A percentile compares a stretch with the other conserved stretches of the same genome.
These are phyloP conservation scores for Volucella zonaria DNA, from an alignment of 2,888 invertebrate genomes.

Conservation along the genomic window DNA sequence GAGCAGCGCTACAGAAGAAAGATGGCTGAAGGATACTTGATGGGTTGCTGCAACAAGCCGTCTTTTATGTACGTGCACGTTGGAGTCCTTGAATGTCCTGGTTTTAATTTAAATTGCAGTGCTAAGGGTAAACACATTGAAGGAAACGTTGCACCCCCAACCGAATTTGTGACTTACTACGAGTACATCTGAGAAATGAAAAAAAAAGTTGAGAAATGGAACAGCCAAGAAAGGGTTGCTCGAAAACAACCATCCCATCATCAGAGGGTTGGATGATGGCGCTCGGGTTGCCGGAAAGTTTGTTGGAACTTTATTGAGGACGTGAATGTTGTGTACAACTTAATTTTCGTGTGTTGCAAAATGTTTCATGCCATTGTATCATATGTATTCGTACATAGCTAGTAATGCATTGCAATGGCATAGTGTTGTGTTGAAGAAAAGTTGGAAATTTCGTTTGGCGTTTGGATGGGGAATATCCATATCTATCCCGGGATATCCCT, in stretches of 20 bases:
- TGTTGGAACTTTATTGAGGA: slow-evolving; percentile 62
- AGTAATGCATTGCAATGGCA: slow-evolving; percentile 29
- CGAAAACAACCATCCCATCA: neutral
- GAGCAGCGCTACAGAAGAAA: slow-evolving; percentile 34
- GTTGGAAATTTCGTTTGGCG: slow-evolving; percentile 36
- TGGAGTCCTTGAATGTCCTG: slow-evolving; percentile 70
- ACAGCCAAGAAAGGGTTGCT: slow-evolving; percentile 30
- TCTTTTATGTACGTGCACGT: slow-evolving; percentile 67
- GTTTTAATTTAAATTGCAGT: slow-evolving; percentile 70
- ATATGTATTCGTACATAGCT: neutral
- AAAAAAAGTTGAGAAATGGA: slow-evolving; percentile 1
- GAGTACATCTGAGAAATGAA: slow-evolving; percentile 29
- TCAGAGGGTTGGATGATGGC: neutral
- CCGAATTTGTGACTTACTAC: slow-evolving; percentile 59
- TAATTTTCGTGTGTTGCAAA: slow-evolving; percentile 51
- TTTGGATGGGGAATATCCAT: slow-evolving; percentile 44
- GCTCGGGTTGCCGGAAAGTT: slow-evolving; percentile 41
- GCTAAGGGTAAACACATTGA: slow-evolving; percentile 66
- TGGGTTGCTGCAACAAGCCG: slow-evolving; percentile 47
- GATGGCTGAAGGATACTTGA: slow-evolving; percentile 58
- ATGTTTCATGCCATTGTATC: slow-evolving; percentile 28
- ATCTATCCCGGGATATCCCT: slow-evolving; percentile 33
- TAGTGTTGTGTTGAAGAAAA: slow-evolving; percentile 34
- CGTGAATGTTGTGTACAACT: slow-evolving; percentile 64
- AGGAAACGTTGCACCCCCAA: slow-evolving; percentile 55